Evolutionary conservation across 2,113 vertebrate genomes (phyloP).

Genomic region (Bos taurus): DNA sequence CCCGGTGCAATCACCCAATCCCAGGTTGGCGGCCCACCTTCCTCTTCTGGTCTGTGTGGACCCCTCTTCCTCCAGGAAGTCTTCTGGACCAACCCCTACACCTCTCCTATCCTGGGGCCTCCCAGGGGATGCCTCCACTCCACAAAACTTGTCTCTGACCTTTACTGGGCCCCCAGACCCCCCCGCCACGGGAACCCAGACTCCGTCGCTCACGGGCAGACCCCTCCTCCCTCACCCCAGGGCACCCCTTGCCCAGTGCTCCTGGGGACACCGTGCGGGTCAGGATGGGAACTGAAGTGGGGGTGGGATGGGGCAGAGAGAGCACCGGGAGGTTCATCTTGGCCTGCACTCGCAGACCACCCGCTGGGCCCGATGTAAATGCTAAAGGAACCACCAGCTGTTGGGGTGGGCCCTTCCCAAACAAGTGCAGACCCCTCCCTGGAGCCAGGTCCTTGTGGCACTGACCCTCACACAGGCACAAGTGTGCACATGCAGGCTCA

Average conservation of each 20-base stretch:
- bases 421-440: too few relatives aligned
- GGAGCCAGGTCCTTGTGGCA: neutral
- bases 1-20: rapidly evolving
- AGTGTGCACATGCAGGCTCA: rapidly evolving
- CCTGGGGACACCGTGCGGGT: rapidly evolving
- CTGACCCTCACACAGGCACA: too few relatives aligned
- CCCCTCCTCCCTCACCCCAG: neutral
- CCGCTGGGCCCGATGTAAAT: neutral
- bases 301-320: rapidly evolving
- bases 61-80: neutral
- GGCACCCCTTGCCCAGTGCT: rapidly evolving
- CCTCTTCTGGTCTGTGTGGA: neutral
- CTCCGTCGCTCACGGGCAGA: neutral
- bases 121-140: neutral
- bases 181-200: neutral
- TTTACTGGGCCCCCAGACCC: neutral
- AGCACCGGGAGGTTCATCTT: too few relatives aligned
- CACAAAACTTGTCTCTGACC: neutral
- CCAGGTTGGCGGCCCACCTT: neutral
- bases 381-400: rapidly evolving
- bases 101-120: too few relatives aligned
- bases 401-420: too few relatives aligned
- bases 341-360: neutral
- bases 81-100: neutral
- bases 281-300: neutral